These are phyloP conservation scores for Cephalopterus ornatus DNA, from an alignment of 2,113 vertebrate genomes.

Conservation along the genomic window DNA sequence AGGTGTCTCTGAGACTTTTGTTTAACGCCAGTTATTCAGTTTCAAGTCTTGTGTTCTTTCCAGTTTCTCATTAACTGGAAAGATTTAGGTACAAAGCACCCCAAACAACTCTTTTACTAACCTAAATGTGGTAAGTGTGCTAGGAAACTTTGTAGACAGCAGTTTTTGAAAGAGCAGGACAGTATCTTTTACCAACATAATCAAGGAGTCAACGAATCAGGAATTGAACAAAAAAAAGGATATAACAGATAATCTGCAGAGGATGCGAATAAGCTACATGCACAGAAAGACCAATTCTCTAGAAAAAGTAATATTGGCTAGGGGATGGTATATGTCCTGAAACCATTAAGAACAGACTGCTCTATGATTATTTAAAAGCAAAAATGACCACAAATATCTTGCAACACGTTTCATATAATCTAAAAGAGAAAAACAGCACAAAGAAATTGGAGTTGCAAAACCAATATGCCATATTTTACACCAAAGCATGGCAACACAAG, in stretches of 20 bases:
- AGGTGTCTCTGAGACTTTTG: background rate
- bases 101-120: background rate
- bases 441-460: background rate
- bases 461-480: background rate
- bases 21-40: background rate
- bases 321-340: background rate
- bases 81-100: background rate
- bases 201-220: background rate
- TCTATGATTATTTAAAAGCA: background rate
- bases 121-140: background rate
- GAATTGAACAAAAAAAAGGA: background rate
- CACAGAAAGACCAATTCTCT: background rate
- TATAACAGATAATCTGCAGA: background rate
- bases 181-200: background rate
- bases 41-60: background rate
- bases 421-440: background rate
- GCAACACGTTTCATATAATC: background rate
- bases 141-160: background rate
- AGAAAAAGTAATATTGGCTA: background rate
- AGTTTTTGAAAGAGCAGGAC: background rate
- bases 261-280: background rate
- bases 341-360: background rate
- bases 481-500: accelerated
- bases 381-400: background rate
- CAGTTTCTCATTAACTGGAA: background rate